phyloP scores from a whole-genome alignment of 2,113 vertebrate genomes.

The Mormoops blainvillei region DNA sequence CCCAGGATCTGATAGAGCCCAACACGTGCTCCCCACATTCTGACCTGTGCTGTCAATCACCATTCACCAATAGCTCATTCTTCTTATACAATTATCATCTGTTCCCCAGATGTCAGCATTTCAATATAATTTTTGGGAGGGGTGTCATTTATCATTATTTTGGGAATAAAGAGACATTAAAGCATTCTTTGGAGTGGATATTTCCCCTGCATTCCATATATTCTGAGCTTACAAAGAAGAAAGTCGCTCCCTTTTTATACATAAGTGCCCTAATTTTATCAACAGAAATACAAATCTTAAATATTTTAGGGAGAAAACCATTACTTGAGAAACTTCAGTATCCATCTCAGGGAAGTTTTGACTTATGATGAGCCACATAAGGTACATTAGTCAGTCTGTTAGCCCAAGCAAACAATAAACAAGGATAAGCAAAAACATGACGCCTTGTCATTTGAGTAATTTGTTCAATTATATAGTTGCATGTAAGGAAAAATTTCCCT shows the following conservation, averaged over 20 bases:
- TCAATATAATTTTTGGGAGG: constrained; percentile 41
- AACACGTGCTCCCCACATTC: constrained; percentile 79
- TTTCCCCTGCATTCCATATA: background rate
- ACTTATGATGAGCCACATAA: background rate
- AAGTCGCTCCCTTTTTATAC: background rate
- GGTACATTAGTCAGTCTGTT: background rate
- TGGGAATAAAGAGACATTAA: constrained; percentile 52
- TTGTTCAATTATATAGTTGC: background rate
- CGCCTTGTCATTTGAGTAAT: background rate
- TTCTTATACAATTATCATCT: constrained; percentile 47
- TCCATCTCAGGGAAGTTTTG: background rate
- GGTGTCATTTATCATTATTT: constrained; percentile 74
- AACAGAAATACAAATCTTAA: background rate
- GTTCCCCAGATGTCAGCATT: constrained; percentile 30
- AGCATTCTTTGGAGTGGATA: constrained; percentile 35
- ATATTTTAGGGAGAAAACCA: background rate
- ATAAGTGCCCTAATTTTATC: background rate
- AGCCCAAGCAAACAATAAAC: background rate
- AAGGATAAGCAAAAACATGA: background rate
- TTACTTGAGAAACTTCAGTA: constrained; percentile 32
- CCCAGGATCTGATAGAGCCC: constrained; percentile 74
- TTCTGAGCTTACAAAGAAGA: background rate
- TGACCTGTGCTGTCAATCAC: constrained; percentile 85
- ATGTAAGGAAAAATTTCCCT: background rate
- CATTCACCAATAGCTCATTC: constrained; percentile 34